Evolutionary conservation across 1,140 invertebrate species (phyloP).

Genomic region (Papilio machaon): DNA sequence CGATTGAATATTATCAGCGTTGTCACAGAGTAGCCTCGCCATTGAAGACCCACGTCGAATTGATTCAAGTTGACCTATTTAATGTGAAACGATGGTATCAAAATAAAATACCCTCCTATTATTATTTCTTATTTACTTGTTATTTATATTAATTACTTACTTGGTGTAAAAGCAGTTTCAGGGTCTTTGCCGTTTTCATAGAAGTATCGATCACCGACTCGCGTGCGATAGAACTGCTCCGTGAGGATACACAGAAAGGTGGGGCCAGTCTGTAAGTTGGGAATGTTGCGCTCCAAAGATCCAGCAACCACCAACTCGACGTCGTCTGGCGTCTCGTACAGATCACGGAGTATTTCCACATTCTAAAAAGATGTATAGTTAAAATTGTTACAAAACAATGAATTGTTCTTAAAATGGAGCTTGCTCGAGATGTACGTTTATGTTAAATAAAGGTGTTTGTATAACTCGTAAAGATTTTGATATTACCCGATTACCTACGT

Average conservation of each 20-base stretch:
- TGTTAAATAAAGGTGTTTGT: too few species aligned
- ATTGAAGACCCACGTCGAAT: constrained; percentile 74
- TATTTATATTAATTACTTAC: constrained; percentile 77
- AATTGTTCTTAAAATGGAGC: too few species aligned
- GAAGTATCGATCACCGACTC: constrained; percentile 92
- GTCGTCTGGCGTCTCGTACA: constrained; percentile 90
- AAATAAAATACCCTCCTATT: background rate
- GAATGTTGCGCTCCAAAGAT: constrained; percentile 89
- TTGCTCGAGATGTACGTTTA: too few species aligned
- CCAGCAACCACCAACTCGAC: constrained; percentile 95
- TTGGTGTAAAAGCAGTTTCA: constrained; percentile 86
- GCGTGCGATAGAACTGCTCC: constrained; percentile 93
- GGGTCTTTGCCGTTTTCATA: constrained; percentile 88
- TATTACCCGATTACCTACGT: too few species aligned
- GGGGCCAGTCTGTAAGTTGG: constrained; percentile 91
- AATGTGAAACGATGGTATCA: background rate
- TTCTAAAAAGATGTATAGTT: constrained; percentile 77
- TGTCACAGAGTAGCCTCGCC: constrained; percentile 76
- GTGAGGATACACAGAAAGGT: constrained; percentile 95
- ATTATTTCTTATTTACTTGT: too few species aligned
- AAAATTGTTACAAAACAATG: background rate
- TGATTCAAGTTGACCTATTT: constrained; percentile 70
- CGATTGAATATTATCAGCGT: constrained; percentile 61
- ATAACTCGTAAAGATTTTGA: too few species aligned
- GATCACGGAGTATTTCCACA: constrained; percentile 83